Conservation (phyloP, 2,113 vertebrate genomes). For the Raja brachyura region DNA sequence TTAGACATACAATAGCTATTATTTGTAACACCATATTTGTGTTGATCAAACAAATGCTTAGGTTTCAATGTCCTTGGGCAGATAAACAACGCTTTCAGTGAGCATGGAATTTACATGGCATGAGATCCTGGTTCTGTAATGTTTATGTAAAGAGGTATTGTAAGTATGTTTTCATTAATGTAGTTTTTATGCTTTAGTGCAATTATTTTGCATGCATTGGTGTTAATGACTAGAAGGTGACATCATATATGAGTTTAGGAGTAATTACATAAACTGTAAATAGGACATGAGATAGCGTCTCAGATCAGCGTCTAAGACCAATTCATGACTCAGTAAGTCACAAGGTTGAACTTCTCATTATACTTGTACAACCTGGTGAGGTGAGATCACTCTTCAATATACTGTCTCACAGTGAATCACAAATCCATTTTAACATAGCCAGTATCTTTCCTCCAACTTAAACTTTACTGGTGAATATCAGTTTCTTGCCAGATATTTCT, state of each 20-base stretch:
- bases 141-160: not conserved
- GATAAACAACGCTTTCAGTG: too few relatives aligned
- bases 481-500: not conserved
- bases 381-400: not conserved
- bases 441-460: not conserved
- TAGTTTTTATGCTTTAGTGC: not conserved
- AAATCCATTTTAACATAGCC: not conserved
- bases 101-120: too few relatives aligned
- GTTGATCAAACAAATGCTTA: not conserved
- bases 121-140: too few relatives aligned
- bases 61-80: not conserved
- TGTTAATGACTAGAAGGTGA: not conserved
- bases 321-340: not conserved
- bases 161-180: not conserved
- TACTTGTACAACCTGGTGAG: not conserved
- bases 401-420: not conserved
- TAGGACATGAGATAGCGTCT: not conserved
- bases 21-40: not conserved
- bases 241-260: not conserved
- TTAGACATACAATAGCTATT: not conserved
- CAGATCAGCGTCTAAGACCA: not conserved
- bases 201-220: not conserved
- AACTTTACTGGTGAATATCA: not conserved
- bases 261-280: not conserved
- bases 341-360: not conserved